phyloP scores from a whole-genome alignment of 1,140 invertebrate species.

The Atta cephalotes region DNA sequence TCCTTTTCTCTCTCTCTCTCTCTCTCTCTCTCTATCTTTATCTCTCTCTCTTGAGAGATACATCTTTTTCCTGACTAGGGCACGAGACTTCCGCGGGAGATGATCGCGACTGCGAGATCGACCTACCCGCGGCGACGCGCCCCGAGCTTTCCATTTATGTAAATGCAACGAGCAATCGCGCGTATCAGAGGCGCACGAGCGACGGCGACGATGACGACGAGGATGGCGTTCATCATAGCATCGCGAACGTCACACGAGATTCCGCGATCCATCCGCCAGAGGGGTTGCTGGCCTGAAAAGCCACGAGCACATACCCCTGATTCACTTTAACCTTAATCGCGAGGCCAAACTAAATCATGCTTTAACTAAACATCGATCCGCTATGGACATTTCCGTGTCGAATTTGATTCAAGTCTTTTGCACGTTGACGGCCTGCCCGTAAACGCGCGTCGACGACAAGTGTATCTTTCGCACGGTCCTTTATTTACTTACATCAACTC shows the following conservation, averaged over 20 bases:
- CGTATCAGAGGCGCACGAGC: conserved; percentile 30
- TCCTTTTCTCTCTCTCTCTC: neutral
- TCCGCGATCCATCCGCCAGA: conserved; percentile 63
- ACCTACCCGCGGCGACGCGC: conserved; percentile 30
- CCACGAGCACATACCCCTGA: conserved; percentile 45
- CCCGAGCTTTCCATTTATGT: conserved; percentile 30
- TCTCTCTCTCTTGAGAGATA: neutral
- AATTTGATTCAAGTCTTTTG: too few relatives aligned
- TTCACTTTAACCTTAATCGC: conserved; percentile 77
- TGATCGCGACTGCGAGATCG: neutral
- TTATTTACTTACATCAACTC: conserved; percentile 78
- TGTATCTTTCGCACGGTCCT: conserved; percentile 14
- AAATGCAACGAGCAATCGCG: conserved; percentile 21
- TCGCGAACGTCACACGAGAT: conserved; percentile 70
- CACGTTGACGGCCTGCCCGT: neutral
- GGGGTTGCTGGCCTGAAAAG: conserved; percentile 55
- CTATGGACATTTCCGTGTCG: too few relatives aligned
- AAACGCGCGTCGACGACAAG: neutral
- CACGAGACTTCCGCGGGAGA: conserved; percentile 17
- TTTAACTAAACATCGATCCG: neutral
- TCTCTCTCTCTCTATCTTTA: neutral
- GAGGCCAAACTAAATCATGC: neutral
- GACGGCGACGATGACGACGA: neutral
- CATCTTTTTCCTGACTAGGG: neutral
- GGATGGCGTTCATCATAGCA: conserved; percentile 15